Conservation (phyloP, 2,888 invertebrate genomes). For the Gryllus longicercus region DNA sequence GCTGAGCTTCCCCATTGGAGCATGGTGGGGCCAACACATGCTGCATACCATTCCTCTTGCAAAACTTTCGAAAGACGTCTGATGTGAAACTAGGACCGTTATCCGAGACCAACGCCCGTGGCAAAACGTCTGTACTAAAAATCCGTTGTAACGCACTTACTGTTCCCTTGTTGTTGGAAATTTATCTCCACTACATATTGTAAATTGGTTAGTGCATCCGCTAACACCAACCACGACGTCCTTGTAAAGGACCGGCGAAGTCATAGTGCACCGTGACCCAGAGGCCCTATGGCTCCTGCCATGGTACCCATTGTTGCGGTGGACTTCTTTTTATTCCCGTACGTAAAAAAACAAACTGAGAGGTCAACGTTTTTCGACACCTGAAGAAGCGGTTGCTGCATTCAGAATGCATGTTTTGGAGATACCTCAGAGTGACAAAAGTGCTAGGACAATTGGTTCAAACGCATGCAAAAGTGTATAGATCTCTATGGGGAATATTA, state of each 20-base stretch:
- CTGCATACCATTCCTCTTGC: no score
- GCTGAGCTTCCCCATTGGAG: no score
- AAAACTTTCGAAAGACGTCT: not conserved
- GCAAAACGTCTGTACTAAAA: not conserved
- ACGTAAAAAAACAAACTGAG: no score
- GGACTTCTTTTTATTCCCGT: not conserved
- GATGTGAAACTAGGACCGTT: not conserved
- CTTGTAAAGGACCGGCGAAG: not conserved
- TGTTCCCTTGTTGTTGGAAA: not conserved
- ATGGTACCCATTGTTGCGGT: not conserved
- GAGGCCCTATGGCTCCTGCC: not conserved
- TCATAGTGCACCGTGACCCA: not conserved
- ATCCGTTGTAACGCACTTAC: not conserved
- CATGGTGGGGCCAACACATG: no score
- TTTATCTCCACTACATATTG: not conserved
- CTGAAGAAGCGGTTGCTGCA: no score
- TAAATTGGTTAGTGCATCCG: slow-evolving; percentile 21
- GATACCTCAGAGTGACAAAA: no score
- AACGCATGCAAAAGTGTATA: no score
- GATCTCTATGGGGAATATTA: no score
- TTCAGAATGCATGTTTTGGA: no score
- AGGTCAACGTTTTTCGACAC: no score
- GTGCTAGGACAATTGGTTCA: no score
- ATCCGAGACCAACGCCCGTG: not conserved
- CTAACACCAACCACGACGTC: not conserved